phyloP scores from a whole-genome alignment of 2,888 invertebrate genomes.

The Drosophila algonquin region DNA sequence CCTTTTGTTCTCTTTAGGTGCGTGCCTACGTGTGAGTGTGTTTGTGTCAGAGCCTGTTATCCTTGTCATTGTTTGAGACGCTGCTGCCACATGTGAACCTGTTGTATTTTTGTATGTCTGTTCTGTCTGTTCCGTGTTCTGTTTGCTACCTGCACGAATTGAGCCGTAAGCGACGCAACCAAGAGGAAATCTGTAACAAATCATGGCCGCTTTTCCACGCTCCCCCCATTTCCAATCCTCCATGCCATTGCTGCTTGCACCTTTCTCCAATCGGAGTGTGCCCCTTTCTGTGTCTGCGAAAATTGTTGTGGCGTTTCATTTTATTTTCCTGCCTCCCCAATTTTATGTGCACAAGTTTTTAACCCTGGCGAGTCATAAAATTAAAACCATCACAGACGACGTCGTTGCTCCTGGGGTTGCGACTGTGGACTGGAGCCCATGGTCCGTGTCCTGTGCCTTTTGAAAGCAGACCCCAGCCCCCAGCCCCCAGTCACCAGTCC shows the following conservation, averaged over 20 bases:
- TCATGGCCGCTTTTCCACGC: conserved; percentile 47
- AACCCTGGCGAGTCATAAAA: conserved; percentile 73
- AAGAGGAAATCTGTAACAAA: conserved; percentile 66
- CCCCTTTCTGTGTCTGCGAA: conserved; percentile 30
- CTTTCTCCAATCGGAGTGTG: no score
- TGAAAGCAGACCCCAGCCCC: conserved; percentile 45
- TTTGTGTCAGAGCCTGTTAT: conserved; percentile 1
- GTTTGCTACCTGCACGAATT: conserved; percentile 50
- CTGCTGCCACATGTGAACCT: conserved; percentile 48
- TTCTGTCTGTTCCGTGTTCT: not conserved
- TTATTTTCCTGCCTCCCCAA: conserved; percentile 52
- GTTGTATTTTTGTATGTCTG: not conserved
- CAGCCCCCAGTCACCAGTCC: not conserved
- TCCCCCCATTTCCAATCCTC: not conserved
- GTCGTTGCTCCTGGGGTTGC: conserved; percentile 39
- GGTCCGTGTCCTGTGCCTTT: conserved; percentile 40
- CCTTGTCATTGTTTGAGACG: conserved; percentile 58
- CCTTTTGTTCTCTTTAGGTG: conserved; percentile 14
- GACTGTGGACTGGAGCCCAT: conserved; percentile 51
- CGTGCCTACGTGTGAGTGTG: not conserved
- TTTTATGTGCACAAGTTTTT: conserved; percentile 65
- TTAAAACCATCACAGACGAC: conserved; percentile 61
- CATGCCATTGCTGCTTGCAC: not conserved
- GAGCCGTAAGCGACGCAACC: conserved; percentile 57
- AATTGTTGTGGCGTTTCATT: conserved; percentile 57